Base-by-base conservation (phyloP, 2,797 vertebrate genomes). In the Clangula hyemalis region DNA sequence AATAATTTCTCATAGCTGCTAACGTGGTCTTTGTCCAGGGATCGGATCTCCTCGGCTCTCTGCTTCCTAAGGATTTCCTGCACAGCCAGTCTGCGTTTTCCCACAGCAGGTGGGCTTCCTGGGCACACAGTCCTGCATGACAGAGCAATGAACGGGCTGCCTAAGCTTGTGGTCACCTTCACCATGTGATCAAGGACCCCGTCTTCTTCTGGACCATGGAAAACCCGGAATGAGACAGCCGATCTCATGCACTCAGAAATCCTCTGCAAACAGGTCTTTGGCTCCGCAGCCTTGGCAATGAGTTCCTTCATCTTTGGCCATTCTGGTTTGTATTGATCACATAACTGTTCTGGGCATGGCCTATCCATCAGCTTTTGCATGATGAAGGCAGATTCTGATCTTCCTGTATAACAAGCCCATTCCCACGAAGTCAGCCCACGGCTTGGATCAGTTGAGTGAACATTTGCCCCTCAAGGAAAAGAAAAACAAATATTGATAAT, bases 131-230 rank as follows among this genome's bases (percentile, higher is more conserved):
- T 98, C 85, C 97, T 98, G 87, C 99, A 99, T 0, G 98, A 97
- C 25, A 98, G 88, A 0, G 98, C 98, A 12, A 99, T 95, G 11
- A 99, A 98, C 2, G 99, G 99, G 89, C 99, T 99, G 93, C 97
- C 97, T 83, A 99, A 94, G 39, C 98, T 98, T 0, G 99, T 99
- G 10, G 99, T 99, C 90, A 99, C 96, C 66, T 97, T 98, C 86
- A 99, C 99, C 99, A 99, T 98, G 97, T 99, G 99, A 96, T 99
- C 98, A 7, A 99, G 97, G 13, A 98, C 99, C 0, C 99, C 99
- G 0, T 98, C 98, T 6, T 99, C 99, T 85, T 98, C 98, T 0
- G 98, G 98, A 79, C 99, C 98, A 0, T 94, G 98, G 91, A 98
- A 97, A 1, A 98, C 97, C 8, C 97, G 98, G 19, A 99, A 98